Conservation (phyloP, 1,140 invertebrate species). For the Drosophila aff. region DNA sequence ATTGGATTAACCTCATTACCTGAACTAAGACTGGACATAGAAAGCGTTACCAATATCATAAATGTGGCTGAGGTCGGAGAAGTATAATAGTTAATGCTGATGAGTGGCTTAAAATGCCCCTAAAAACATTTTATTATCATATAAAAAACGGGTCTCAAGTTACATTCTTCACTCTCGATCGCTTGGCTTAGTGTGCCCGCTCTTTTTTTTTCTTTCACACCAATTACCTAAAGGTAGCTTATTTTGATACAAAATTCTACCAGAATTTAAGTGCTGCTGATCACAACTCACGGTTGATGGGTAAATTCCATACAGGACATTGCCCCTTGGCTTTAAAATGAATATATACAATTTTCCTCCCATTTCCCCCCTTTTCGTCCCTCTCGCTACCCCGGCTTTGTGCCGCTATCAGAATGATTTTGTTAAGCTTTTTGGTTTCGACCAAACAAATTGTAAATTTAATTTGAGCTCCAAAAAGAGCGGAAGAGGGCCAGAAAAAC, state of each 20-base stretch:
- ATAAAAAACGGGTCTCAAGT: neutral
- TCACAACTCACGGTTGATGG: neutral
- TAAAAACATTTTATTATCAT: neutral
- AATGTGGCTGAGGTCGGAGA: neutral
- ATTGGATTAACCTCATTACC: constrained; percentile 47
- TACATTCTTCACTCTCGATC: neutral
- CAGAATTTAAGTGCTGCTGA: neutral
- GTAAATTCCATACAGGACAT: neutral
- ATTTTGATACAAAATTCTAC: neutral
- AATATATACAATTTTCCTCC: neutral
- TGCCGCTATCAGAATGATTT: constrained; percentile 14
- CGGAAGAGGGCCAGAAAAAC: constrained; percentile 12
- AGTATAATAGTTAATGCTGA: neutral
- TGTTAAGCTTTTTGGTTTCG: constrained; percentile 22
- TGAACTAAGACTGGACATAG: neutral
- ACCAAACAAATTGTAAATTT: constrained; percentile 53
- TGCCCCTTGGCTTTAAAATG: neutral
- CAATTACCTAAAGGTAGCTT: neutral
- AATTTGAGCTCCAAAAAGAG: constrained; percentile 29
- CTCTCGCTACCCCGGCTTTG: neutral
- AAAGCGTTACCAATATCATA: neutral
- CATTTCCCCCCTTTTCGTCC: neutral
- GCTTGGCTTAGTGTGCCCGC: neutral
- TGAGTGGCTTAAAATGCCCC: rapidly evolving
- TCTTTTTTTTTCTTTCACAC: neutral